Evolutionary conservation across 2,888 invertebrate species (phyloP).

Genomic region (Dolichomitus sp.): DNA sequence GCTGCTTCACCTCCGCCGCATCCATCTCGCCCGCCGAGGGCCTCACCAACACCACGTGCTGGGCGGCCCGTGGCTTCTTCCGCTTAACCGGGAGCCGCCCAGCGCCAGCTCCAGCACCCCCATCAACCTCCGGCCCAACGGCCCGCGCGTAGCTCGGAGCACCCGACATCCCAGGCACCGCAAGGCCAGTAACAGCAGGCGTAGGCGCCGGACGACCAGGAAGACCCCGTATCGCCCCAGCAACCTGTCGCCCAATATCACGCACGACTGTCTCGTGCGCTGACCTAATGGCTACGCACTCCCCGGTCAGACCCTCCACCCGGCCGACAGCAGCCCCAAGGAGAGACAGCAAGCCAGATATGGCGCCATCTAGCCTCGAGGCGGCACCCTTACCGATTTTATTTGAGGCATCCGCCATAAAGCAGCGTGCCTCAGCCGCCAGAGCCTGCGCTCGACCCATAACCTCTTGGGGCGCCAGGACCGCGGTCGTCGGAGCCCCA

Average conservation of each 20-base stretch:
- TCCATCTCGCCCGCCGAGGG: background rate
- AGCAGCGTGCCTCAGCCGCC: too few relatives aligned
- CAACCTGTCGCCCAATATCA: background rate
- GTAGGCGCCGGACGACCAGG: too few relatives aligned
- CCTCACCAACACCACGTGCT: background rate
- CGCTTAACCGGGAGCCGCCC: background rate
- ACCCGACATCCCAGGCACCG: too few relatives aligned
- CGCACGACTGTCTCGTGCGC: background rate
- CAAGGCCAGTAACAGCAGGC: too few relatives aligned
- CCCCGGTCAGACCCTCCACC: background rate
- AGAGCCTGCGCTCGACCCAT: too few relatives aligned
- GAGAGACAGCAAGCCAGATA: background rate
- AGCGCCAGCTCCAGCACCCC: background rate
- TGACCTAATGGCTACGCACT: background rate
- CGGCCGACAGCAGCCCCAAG: background rate
- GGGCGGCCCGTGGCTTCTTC: background rate
- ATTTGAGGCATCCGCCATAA: background rate
- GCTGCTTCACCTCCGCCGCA: slow-evolving; percentile 7
- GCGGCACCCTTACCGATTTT: background rate
- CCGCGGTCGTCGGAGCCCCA: background rate
- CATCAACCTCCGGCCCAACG: background rate
- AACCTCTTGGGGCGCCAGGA: background rate
- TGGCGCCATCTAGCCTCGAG: too few relatives aligned
- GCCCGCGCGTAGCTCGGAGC: too few relatives aligned
- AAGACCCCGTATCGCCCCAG: background rate